A percentile compares a stretch with the other conserved stretches of the same genome.
Conservation (phyloP, 2,113 vertebrate species). For the Psammodynastes pulverulentus region DNA sequence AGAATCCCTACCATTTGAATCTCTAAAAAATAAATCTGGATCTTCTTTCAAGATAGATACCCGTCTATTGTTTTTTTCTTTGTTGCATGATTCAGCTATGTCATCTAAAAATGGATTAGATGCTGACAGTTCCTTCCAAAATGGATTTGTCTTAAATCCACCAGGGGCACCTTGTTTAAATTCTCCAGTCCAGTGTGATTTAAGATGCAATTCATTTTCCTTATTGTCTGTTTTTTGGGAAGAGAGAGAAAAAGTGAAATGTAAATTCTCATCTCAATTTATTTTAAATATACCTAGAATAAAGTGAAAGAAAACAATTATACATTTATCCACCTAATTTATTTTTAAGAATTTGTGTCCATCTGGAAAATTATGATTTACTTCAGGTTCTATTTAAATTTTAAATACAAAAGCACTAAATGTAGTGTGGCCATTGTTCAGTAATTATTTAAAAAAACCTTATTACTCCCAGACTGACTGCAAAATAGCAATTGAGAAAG, state of each 20-base stretch:
- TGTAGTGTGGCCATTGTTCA: not conserved
- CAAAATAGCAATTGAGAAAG: not conserved
- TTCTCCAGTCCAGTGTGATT: slow-evolving; percentile 56
- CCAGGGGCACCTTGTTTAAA: slow-evolving; percentile 37
- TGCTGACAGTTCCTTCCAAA: slow-evolving; percentile 85
- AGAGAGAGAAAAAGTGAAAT: slow-evolving; percentile 33
- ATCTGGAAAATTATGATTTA: slow-evolving; percentile 2
- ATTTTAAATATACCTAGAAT: not conserved
- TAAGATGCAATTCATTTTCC: slow-evolving; percentile 46
- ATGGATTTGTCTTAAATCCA: slow-evolving; percentile 79
- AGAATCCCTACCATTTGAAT: slow-evolving; percentile 71
- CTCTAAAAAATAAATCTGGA: slow-evolving; percentile 63
- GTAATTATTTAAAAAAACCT: not conserved
- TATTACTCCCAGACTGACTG: not conserved
- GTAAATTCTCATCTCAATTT: slow-evolving; percentile 1
- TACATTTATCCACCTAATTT: not conserved
- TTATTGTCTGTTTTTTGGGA: slow-evolving; percentile 51
- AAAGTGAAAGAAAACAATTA: not conserved
- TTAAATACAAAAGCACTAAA: not conserved
- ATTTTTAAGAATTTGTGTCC: not conserved
- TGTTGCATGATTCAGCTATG: slow-evolving; percentile 74
- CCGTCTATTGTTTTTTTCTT: slow-evolving; percentile 54
- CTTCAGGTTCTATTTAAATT: not conserved
- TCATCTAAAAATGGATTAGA: slow-evolving; percentile 95
- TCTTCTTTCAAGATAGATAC: slow-evolving; percentile 74